These are phyloP conservation scores for Scarus forsteni DNA, from an alignment of 2,797 vertebrate genomes.

Conservation along the genomic window DNA sequence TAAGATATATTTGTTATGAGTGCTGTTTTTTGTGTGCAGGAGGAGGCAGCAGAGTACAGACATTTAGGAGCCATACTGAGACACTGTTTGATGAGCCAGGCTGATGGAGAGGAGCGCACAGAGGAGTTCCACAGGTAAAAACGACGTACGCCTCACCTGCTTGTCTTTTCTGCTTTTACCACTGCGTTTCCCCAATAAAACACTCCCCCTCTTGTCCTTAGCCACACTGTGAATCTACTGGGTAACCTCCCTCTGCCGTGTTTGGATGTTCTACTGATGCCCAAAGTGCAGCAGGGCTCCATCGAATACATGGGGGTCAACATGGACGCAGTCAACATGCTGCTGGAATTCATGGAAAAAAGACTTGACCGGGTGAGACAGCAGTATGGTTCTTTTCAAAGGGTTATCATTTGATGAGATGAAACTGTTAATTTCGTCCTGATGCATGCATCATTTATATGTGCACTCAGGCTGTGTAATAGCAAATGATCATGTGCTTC, in stretches of 20 bases:
- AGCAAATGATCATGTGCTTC: no score
- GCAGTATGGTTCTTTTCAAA: neutral
- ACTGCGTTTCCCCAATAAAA: neutral
- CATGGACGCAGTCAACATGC: conserved; percentile 91
- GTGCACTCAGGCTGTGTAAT: no score
- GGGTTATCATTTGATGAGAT: no score
- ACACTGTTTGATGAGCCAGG: conserved; percentile 89
- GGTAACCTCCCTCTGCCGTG: conserved; percentile 92
- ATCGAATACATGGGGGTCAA: conserved; percentile 93
- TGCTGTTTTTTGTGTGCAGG: conserved; percentile 75
- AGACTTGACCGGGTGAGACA: conserved; percentile 89
- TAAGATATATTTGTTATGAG: neutral
- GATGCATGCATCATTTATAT: no score
- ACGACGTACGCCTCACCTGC: neutral
- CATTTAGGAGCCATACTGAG: conserved; percentile 91
- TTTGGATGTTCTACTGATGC: conserved; percentile 90
- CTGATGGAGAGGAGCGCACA: conserved; percentile 90
- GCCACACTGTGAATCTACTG: conserved; percentile 91
- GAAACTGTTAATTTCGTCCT: no score
- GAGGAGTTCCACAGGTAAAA: conserved; percentile 93
- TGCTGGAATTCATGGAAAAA: conserved; percentile 91
- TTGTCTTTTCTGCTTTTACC: neutral
- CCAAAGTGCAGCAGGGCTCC: conserved; percentile 88
- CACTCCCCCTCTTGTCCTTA: conserved; percentile 47
- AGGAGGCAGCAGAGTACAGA: conserved; percentile 90